Base-by-base conservation (phyloP, 2,113 vertebrate genomes). In the Hiodon alosoides region DNA sequence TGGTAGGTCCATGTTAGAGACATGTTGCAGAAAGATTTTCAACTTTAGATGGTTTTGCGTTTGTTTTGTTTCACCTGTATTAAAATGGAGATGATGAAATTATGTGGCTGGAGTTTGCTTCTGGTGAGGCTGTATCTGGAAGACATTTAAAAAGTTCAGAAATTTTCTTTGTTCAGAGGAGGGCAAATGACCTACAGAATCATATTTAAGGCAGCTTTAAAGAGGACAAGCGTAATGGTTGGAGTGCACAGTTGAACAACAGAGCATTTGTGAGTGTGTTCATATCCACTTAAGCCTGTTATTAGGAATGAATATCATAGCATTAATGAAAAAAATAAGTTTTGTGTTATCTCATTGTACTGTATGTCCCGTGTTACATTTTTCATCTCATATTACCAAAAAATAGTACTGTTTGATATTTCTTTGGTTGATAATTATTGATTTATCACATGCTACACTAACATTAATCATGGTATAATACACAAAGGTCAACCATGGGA, bases 1-100 rank as follows among this genome's bases (percentile, higher is more conserved):
- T 81, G 80, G 82, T 88, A 85, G 84, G 80, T 81, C 86, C 85
- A 86, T 87, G 78, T 87, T 89, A 86, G 85, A 83, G 77, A 74
- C 81, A n/a, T 86, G 81, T 86, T 76, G 80, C 83, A 78, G 74
- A 78, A 82, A 82, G 82, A 79, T 74, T 83, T 80, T 87, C 82
- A 83, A 83, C 79, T 77, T 77, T 83, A 79, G 82, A 87, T 87
- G 89, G 88, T 88, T 89, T 90, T 89, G 87, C 88, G 90, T 91
- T 87, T 89, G 89, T 91, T 89, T 90, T 87, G 87, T 89, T 88
- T 87, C 89, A 89, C 86, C 89, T 88, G 87, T 90, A 91, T 91
- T 91, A 90, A 90, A 86, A 89, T 87, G 88, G 82, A 89, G 85
- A 88, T 90, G 81, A 88, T 87, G 67, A 89, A 90, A 82, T 77